Conservation (phyloP, 92 coral and sea anemone genomes). For the Bergia sp. region DNA sequence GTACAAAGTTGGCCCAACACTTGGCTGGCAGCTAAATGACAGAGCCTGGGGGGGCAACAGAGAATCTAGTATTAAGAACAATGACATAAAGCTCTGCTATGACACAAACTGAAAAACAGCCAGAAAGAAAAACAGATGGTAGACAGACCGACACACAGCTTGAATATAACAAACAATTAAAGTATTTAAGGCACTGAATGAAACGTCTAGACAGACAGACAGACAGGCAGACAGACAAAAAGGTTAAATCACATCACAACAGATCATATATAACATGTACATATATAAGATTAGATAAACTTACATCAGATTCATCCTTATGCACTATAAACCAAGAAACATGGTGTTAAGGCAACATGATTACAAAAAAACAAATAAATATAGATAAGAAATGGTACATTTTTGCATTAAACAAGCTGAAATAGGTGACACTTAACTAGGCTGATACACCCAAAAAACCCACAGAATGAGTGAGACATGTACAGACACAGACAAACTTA, state of each 20-base stretch:
- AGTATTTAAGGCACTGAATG: not conserved
- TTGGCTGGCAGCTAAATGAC: constrained; percentile 54
- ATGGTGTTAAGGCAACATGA: too few relatives aligned
- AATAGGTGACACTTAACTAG: too few relatives aligned
- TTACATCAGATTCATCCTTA: too few relatives aligned
- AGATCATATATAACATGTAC: too few relatives aligned
- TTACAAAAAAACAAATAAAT: too few relatives aligned
- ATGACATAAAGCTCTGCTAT: not conserved
- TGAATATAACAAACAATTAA: not conserved
- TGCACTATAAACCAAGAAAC: too few relatives aligned
- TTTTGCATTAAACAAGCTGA: too few relatives aligned
- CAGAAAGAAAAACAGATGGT: not conserved
- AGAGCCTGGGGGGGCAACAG: constrained; percentile 57
- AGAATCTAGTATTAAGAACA: not conserved
- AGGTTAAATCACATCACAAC: too few relatives aligned
- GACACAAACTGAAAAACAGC: not conserved
- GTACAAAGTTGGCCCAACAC: constrained; percentile 59
- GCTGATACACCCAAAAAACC: too few relatives aligned
- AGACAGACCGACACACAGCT: too few relatives aligned
- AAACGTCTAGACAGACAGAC: not conserved
- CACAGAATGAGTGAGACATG: not conserved
- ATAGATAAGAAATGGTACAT: too few relatives aligned
- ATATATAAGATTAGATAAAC: too few relatives aligned
- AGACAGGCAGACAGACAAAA: not conserved
- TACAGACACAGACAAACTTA: not conserved